These are phyloP conservation scores for Engystomops pustulosus DNA, from an alignment of 2,113 vertebrate species.

Conservation along the genomic window DNA sequence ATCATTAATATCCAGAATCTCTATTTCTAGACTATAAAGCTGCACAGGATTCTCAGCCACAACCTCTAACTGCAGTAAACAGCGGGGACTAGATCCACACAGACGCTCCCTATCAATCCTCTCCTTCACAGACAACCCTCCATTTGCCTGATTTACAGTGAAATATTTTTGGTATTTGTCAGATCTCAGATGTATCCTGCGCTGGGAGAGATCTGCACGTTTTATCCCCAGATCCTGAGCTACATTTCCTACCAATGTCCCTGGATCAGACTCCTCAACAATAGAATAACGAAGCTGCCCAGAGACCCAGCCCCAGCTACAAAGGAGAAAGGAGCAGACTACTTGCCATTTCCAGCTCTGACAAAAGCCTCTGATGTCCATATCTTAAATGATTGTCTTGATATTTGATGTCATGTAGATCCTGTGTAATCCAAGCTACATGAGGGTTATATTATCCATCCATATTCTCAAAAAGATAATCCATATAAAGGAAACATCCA, in stretches of 20 bases:
- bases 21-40: not conserved
- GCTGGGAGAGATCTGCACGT: slow-evolving; percentile 73
- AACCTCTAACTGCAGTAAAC: slow-evolving; percentile 3
- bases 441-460: slow-evolving; percentile 72
- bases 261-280: slow-evolving; percentile 7
- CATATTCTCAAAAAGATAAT: slow-evolving; percentile 69
- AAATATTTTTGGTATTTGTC: slow-evolving; percentile 75
- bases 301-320: slow-evolving; percentile 13
- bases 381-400: not conserved
- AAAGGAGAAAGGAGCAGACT: slow-evolving; percentile 13
- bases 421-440: not conserved
- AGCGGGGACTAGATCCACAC: slow-evolving; percentile 11
- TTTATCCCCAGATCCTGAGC: slow-evolving; percentile 59
- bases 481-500: slow-evolving; percentile 63
- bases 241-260: slow-evolving; percentile 10
- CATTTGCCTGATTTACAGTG: slow-evolving; percentile 72
- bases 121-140: slow-evolving; percentile 69
- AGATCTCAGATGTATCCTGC: slow-evolving; percentile 73
- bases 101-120: slow-evolving; percentile 7
- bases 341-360: slow-evolving; percentile 15
- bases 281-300: not conserved
- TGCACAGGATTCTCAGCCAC: slow-evolving; percentile 4
- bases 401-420: slow-evolving; percentile 4
- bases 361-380: slow-evolving; percentile 16
- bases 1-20: slow-evolving; percentile 20